These are phyloP conservation scores for Allygus modestus DNA, from an alignment of 2,888 invertebrate genomes.

Conservation along the genomic window DNA sequence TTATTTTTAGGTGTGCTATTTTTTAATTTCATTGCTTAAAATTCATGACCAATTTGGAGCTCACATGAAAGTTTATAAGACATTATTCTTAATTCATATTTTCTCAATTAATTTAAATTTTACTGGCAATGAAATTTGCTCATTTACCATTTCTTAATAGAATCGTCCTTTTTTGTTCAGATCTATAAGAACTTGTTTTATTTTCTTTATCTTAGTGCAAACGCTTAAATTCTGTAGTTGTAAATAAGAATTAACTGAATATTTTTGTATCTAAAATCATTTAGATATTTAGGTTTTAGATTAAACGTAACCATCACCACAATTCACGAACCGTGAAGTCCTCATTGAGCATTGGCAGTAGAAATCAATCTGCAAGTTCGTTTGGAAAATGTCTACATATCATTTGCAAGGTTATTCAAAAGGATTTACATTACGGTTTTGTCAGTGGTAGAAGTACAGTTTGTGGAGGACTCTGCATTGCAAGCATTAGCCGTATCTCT, in stretches of 20 bases:
- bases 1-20: no score
- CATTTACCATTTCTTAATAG: slow-evolving; percentile 6
- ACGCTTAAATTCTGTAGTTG: slow-evolving; percentile 1
- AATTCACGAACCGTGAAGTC: no score
- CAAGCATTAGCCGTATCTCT: no score
- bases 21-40: no score
- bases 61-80: no score
- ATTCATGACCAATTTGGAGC: no score
- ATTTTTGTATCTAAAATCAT: slow-evolving; percentile 2
- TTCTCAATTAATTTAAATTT: background rate
- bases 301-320: background rate
- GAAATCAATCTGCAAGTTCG: background rate
- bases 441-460: background rate
- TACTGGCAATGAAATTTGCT: background rate
- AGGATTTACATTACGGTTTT: background rate
- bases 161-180: background rate
- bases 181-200: background rate
- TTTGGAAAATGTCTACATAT: background rate
- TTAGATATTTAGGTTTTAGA: background rate
- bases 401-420: background rate
- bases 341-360: no score
- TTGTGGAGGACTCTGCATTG: background rate
- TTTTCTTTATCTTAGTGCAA: no score
- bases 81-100: no score
- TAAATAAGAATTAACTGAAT: background rate